phyloP scores from a whole-genome alignment of 2,113 vertebrate genomes.

The Tiliqua scincoides region DNA sequence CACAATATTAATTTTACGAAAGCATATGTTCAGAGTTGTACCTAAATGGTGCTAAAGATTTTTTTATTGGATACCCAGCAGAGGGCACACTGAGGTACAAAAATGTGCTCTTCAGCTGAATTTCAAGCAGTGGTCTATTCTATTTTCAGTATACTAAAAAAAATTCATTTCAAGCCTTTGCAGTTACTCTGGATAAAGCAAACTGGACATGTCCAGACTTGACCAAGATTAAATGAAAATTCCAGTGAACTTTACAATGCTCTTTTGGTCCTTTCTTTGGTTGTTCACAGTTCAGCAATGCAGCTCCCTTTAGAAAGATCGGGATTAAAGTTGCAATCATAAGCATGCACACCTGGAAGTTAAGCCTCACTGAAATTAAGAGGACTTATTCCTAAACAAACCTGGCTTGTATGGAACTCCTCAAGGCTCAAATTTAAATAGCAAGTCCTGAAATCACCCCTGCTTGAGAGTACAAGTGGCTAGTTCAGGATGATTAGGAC shows the following conservation, averaged over 20 bases:
- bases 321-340: neutral
- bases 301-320: neutral
- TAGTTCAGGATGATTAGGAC: too few relatives aligned
- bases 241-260: neutral
- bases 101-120: neutral
- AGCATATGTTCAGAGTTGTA: neutral
- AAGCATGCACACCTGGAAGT: neutral
- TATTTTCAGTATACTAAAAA: neutral
- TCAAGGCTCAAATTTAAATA: neutral
- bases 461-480: neutral
- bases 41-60: neutral
- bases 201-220: conserved; percentile 8
- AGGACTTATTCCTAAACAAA: neutral
- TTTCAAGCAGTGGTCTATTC: neutral
- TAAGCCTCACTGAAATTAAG: neutral
- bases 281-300: neutral
- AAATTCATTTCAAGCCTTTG: neutral
- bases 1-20: neutral
- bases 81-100: neutral
- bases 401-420: neutral
- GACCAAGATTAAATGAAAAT: conserved; percentile 4
- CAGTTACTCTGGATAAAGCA: conserved; percentile 3
- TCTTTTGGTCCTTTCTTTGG: neutral
- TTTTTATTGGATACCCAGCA: neutral
- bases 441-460: too few relatives aligned